Conservation (phyloP, 1,140 invertebrate genomes). For the Drosophila fuyamai region DNA sequence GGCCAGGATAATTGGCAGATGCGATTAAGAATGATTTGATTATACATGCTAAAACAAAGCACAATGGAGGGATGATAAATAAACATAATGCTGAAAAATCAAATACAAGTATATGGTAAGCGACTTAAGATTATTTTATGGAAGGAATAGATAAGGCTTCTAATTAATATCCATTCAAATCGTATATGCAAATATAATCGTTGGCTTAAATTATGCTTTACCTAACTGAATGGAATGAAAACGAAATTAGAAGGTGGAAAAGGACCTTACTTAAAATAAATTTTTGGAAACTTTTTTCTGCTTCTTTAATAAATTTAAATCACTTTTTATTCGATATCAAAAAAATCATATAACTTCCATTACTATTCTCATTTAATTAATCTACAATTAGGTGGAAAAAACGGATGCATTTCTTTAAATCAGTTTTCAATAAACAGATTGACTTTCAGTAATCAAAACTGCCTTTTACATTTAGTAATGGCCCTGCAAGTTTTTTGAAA, state of each 20-base stretch:
- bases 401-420: too few species aligned
- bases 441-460: too few species aligned
- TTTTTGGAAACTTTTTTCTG: too few species aligned
- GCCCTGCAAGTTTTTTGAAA: too few species aligned
- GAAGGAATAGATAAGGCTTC: not conserved
- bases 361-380: too few species aligned
- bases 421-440: too few species aligned
- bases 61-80: conserved; percentile 13
- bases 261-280: too few species aligned
- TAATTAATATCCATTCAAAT: conserved; percentile 2
- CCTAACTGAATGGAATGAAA: not conserved
- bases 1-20: conserved; percentile 49
- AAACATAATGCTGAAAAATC: conserved; percentile 12
- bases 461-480: too few species aligned
- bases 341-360: too few species aligned
- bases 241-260: not conserved
- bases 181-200: not conserved
- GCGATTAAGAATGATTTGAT: conserved; percentile 36
- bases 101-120: conserved; percentile 4
- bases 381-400: too few species aligned
- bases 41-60: conserved; percentile 28
- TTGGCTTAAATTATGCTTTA: not conserved
- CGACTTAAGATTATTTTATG: conserved; percentile 1
- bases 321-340: too few species aligned
- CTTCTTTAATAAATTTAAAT: too few species aligned